Base-by-base conservation (phyloP, 1,140 invertebrate genomes). In the Drosophila jambulina region DNA sequence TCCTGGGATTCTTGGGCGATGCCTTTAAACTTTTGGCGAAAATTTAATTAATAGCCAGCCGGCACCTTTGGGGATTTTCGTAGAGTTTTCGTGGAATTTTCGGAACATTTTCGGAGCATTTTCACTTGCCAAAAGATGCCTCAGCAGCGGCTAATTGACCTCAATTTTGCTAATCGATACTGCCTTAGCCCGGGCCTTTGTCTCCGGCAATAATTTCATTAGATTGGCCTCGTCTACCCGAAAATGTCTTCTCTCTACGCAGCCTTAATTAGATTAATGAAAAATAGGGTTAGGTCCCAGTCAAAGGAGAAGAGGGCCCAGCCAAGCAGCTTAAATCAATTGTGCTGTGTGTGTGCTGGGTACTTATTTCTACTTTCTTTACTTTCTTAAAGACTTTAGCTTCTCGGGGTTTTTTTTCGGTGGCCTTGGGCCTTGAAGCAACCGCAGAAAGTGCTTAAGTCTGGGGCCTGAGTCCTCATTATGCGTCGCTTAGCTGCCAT, bases 121-220 rank as follows among this genome's bases (percentile, higher is more conserved):
- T 61, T 62, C 45, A 48, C 68, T 64, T 62, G 75, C 81, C 69
- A 69, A 81, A 75, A 78, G 53, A 67, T 71, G 34, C 65, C 63
- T 4, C 10, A 46, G 49, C 58, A 56, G 46, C 62, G 29, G 61
- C 78, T 86, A 85, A 85, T 85, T 85, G 82, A 82, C 75, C 78
- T 61, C 72, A 82, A 85, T 85, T 75, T 51, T 34, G 59, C 64
- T 71, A 86, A 85, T 85, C 82, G 84, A 82, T 86, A 85, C 64
- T 78, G 69, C 84, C 74, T 58, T 40, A 65, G 60, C 25, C 25
- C 10, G 29, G 40, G 21, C 45, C 68, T 72, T 60, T 65, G 82
- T 82, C 58, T 63, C 43, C 23, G 53, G 49, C 82, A 76, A 81
- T 85, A 85, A 85, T 85, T 85, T 75, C 59, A 81, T 85, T 85